Percentiles rank a stretch among this genome's conserved stretches.
Evolutionary conservation across 2,888 invertebrate species (phyloP).

Genomic region (Vanessa cardui): DNA sequence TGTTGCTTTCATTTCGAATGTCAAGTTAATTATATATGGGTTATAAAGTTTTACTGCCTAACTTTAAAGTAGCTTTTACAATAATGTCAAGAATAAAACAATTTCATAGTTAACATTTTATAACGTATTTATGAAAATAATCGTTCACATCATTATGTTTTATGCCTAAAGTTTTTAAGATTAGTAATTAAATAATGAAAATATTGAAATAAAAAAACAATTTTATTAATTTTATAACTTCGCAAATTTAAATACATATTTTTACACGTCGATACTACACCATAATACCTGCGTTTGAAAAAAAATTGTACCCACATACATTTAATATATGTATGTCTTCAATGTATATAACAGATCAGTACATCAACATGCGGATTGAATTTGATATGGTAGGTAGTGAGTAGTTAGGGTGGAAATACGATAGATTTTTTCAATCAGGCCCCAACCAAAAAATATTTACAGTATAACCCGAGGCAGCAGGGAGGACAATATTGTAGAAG

Average conservation of each 20-base stretch:
- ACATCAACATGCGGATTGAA: slow-evolving; percentile 49
- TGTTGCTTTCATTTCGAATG: slow-evolving; percentile 53
- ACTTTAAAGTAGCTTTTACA: slow-evolving; percentile 48
- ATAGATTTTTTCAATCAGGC: slow-evolving; percentile 81
- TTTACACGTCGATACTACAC: too few relatives aligned
- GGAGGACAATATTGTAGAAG: slow-evolving; percentile 79
- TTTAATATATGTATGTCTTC: too few relatives aligned
- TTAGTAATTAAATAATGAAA: too few relatives aligned
- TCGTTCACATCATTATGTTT: too few relatives aligned
- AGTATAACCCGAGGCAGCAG: slow-evolving; percentile 76
- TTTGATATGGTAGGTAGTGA: slow-evolving; percentile 63
- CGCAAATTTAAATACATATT: too few relatives aligned
- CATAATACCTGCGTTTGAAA: too few relatives aligned
- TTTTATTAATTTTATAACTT: too few relatives aligned
- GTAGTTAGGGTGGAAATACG: slow-evolving; percentile 60
- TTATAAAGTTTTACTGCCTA: slow-evolving; percentile 52
- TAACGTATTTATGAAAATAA: too few relatives aligned
- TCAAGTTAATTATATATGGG: slow-evolving; percentile 51
- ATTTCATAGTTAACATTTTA: slow-evolving; percentile 3
- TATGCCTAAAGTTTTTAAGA: too few relatives aligned
- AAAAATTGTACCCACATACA: too few relatives aligned
- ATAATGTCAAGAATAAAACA: slow-evolving; percentile 25
- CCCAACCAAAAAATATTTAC: slow-evolving; percentile 80
- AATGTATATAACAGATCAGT: neutral
- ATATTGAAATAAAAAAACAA: too few relatives aligned